Conservation (phyloP, 2,797 vertebrate species). For the Muscicapa striata region DNA sequence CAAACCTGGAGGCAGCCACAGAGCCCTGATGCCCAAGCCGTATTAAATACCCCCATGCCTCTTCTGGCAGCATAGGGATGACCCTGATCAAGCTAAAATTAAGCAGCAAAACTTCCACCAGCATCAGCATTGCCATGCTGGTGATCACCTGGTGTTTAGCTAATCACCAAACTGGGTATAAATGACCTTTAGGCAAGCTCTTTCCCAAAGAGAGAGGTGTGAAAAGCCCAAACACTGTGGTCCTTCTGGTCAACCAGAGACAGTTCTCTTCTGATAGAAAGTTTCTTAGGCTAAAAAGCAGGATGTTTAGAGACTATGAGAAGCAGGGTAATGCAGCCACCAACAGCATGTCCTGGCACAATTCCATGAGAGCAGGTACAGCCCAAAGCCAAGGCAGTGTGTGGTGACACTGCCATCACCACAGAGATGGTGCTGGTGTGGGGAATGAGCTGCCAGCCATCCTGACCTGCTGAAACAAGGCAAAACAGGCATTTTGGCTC, state of each 20-base stretch:
- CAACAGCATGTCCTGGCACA: background rate
- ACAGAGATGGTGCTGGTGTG: accelerated
- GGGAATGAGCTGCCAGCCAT: background rate
- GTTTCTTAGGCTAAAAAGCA: background rate
- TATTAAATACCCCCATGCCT: background rate
- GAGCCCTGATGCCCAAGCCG: background rate
- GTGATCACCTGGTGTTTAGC: background rate
- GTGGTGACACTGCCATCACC: accelerated
- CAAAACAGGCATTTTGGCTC: background rate
- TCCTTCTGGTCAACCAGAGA: background rate
- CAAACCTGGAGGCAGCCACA: background rate
- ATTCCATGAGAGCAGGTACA: background rate
- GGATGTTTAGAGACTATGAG: background rate
- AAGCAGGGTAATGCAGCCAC: background rate
- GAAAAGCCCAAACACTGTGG: background rate
- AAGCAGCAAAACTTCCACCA: background rate
- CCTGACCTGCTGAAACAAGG: background rate
- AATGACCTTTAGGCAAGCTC: background rate
- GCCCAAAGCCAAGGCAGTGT: background rate
- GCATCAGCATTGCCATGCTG: background rate
- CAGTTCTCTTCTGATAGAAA: background rate
- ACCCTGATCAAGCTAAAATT: background rate
- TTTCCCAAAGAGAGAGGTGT: background rate
- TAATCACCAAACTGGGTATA: background rate
- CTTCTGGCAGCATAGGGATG: background rate